Conservation (phyloP, 2,113 vertebrate species). For the Zeus faber region DNA sequence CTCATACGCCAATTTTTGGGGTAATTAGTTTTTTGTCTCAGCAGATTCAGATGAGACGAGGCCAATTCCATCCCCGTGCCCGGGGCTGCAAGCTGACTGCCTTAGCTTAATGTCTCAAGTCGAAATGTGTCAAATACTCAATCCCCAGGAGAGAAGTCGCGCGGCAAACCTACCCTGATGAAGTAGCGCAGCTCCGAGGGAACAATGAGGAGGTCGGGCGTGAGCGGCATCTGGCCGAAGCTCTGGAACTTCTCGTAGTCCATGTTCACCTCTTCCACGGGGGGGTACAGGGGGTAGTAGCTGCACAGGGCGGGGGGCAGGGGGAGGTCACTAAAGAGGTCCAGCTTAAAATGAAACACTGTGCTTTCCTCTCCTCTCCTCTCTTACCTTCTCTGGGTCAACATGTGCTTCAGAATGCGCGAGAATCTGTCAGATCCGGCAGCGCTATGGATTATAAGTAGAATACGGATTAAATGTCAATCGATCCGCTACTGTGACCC, state of each 20-base stretch:
- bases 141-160: too few relatives aligned
- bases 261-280: conserved; percentile 84
- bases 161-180: conserved; percentile 91
- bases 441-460: conserved; percentile 47
- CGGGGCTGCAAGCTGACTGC: too few relatives aligned
- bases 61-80: too few relatives aligned
- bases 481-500: background rate
- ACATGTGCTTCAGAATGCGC: conserved; percentile 86
- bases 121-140: too few relatives aligned
- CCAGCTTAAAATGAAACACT: background rate
- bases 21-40: too few relatives aligned
- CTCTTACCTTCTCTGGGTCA: conserved; percentile 87
- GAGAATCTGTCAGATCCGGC: conserved; percentile 82
- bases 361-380: too few relatives aligned
- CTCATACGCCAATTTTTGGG: too few relatives aligned
- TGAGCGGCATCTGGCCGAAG: conserved; percentile 74
- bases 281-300: conserved; percentile 89
- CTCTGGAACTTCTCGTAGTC: conserved; percentile 82
- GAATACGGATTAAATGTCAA: too few relatives aligned
- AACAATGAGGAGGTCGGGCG: conserved; percentile 81
- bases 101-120: too few relatives aligned
- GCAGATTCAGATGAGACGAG: too few relatives aligned
- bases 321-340: background rate
- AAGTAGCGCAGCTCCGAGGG: conserved; percentile 92
- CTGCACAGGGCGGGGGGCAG: conserved; percentile 49